Base-by-base conservation (phyloP, 2,888 invertebrate species). In the Clunio marinus region DNA sequence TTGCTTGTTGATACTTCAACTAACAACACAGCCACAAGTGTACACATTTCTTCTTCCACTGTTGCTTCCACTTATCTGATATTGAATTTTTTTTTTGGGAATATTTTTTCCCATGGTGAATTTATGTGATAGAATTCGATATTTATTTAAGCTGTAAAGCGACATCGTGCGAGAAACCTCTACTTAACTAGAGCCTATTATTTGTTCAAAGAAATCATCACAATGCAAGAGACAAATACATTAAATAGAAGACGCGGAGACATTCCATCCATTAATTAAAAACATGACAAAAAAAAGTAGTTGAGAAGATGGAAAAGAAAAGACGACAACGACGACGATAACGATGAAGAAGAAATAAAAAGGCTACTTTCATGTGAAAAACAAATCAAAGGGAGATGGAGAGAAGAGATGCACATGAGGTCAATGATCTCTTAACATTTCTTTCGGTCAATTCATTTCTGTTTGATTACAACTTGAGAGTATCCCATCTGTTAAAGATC, bases 241-340 rank as follows among this genome's bases (percentile, higher is more conserved):
- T 51, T 17, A 51, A 51, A 15, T n/a, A n/a, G 32, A 32, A 10
- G 10, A 32, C 4, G 32, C n/a, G n/a, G 2, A 8, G 51, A 51
- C 51, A 51, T 51, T 51, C 51, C 41, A 8, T 51, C 17, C 51
- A 51, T 51, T 51, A 51, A 51, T 51, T 51, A 51, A 51, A 51
- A 22, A 41, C 4, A 32, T 8, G 32, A 32, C 32, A 32, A 8
- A 32, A 32, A 32, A 7, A 32, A 32, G n/a, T n/a, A n/a, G n/a
- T n/a, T n/a, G n/a, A n/a, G n/a, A n/a, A n/a, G n/a, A n/a, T n/a
- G 8, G 32, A 32, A 32, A 32, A 4, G 32, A 32, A n/a, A 32
- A 32, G 32, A 32, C 32, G 32, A 7, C 32, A 8, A 4, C 32
- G 32, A 7, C 32, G 32, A 7, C 8, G 32, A 7, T 32, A 8